Base-by-base conservation (phyloP, 2,888 invertebrate genomes). In the Maniola hyperantus region DNA sequence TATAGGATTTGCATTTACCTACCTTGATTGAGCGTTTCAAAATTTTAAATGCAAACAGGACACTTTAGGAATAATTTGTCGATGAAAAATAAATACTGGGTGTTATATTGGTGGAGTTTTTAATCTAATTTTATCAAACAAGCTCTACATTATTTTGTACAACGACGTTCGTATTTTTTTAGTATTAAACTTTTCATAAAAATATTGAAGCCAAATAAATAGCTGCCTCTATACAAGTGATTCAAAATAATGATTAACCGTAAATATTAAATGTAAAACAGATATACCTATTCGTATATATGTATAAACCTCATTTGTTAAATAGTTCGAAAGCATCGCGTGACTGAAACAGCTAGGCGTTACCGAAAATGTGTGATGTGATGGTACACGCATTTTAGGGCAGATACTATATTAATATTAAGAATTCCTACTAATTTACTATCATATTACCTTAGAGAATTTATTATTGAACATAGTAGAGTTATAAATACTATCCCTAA, bases 271-370 rank as follows among this genome's bases (percentile, higher is more conserved):
- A 26, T 26, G 4, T 26, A 26, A 26, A 26, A 26, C 26, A 26
- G 26, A 26, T 26, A 26, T 26, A 26, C 26, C 26, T n/a, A n/a
- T n/a, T n/a, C n/a, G n/a, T n/a, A n/a, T n/a, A n/a, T n/a, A 57
- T 57, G 20, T 39, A 18, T 11, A 39, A 15, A 39, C 15, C 57
- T 83, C 82, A 84, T 87, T 85, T 85, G 79, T 80, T 77, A 84
- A 87, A 87, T 87, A 84, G 83, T 78, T 76, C 75, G 79, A 78
- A 82, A 78, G 76, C 74, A 74, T 87, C 71, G 87, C 88, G 88
- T 87, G 88, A 86, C 87, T 77, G 65, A 26, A 39, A 13, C 34
- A 10, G 65, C 59, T 59, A 85, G 89, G 87, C 87, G 87, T 86
- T 83, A 85, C 84, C 86, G 66, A 76, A 81, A 81, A 81, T 73